Evolutionary conservation across 2,888 invertebrate genomes (phyloP).

Genomic region (Cheilosia impressa): DNA sequence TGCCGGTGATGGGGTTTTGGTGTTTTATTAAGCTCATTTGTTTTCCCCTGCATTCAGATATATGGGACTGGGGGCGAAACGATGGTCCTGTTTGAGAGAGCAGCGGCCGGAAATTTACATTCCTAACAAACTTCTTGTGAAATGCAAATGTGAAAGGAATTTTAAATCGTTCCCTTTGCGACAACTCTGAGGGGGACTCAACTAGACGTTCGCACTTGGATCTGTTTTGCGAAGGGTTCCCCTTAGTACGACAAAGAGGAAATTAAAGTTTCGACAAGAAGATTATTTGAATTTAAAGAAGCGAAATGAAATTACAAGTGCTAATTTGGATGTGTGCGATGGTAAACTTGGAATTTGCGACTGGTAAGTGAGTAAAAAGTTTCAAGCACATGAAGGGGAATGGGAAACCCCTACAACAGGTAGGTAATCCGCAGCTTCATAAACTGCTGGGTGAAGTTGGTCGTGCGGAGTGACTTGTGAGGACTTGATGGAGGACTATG

Average conservation of each 20-base stretch:
- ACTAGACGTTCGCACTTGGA: neutral
- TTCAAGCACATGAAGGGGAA: too few species aligned
- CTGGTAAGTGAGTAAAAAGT: too few species aligned
- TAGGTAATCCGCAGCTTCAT: too few species aligned
- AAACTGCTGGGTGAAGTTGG: too few species aligned
- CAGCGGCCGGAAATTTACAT: constrained; percentile 71
- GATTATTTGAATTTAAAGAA: constrained; percentile 55
- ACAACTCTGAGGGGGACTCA: neutral
- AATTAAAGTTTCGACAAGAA: constrained; percentile 47
- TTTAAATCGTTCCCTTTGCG: constrained; percentile 42
- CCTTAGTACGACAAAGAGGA: constrained; percentile 19
- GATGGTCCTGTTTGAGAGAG: constrained; percentile 28
- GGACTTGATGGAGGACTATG: too few species aligned
- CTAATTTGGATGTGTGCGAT: constrained; percentile 48
- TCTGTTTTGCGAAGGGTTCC: neutral
- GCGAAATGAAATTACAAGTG: constrained; percentile 51
- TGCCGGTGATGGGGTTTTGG: constrained; percentile 3
- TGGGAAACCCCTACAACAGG: too few species aligned
- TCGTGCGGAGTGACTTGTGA: too few species aligned
- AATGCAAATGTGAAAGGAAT: constrained; percentile 65
- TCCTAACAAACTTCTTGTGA: constrained; percentile 67
- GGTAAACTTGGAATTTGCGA: constrained; percentile 19
- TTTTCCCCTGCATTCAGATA: constrained; percentile 1
- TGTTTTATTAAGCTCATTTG: constrained; percentile 59
- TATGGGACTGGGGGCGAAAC: neutral